These are phyloP conservation scores for Macrotus californicus DNA, from an alignment of 2,113 vertebrate species.

Conservation along the genomic window DNA sequence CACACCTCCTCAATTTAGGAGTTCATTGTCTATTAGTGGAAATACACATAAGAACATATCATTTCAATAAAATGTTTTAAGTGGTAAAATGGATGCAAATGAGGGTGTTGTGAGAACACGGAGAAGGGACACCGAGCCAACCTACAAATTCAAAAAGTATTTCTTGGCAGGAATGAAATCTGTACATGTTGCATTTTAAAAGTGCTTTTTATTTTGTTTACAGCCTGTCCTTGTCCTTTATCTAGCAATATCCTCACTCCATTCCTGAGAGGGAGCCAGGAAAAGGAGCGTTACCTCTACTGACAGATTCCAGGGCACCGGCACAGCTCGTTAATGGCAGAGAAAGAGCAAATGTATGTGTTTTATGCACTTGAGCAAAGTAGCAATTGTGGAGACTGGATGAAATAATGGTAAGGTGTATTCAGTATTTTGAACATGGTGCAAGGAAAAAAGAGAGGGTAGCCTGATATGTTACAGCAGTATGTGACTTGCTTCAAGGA, in stretches of 20 bases:
- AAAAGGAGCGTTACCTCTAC: neutral
- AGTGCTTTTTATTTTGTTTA: neutral
- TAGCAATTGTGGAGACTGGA: neutral
- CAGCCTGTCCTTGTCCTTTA: neutral
- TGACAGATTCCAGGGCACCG: neutral
- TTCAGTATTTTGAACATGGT: neutral
- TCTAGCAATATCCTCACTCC: neutral
- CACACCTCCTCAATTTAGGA: neutral
- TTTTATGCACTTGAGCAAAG: neutral
- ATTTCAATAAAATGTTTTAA: conserved; percentile 12
- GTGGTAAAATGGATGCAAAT: neutral
- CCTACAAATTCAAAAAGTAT: neutral
- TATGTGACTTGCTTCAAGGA: neutral
- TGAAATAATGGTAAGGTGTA: neutral
- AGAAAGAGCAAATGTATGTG: neutral
- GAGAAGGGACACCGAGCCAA: neutral
- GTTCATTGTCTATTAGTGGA: neutral
- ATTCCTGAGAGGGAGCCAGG: neutral
- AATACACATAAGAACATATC: neutral
- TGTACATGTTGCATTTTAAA: neutral
- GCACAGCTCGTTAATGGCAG: neutral
- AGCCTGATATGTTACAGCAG: neutral
- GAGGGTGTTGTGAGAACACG: neutral
- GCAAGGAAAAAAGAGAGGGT: neutral
- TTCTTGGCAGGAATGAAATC: neutral